Base-by-base conservation (phyloP, 1,140 invertebrate species). In the Lethrus apterus region DNA sequence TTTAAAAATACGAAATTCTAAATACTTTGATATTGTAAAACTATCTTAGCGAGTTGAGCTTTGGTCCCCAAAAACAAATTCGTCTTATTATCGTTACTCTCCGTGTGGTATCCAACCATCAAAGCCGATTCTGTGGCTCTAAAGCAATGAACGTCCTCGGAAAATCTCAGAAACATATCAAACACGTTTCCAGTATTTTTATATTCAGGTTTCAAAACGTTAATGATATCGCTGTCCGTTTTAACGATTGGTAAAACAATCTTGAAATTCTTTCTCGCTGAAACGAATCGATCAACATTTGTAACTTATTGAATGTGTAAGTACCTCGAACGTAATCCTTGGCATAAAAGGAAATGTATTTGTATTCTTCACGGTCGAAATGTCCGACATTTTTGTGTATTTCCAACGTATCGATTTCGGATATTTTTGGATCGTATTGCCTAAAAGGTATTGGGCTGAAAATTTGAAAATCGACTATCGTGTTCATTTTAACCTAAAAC, bases 401-500 rank as follows among this genome's bases (percentile, higher is more conserved):
- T 48, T 89, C 85, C 9, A 88, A 70, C 24, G 75, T 74, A 18
- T 68, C 54, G 67, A 63, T 68, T 55, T 76, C 72, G 55, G 76
- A 64, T 61, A 84, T 70, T 24, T 72, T 67, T 19, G 83, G 82
- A 67, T 84, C 75, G 68, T 78, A 88, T 62, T 82, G 81, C 34
- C 77, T 73, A 62, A 89, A 92, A n/a, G 86, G 85, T 26, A 89
- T 80, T 15, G 89, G 82, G 54, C 80, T 80, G 64, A 82, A 93
- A 50, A 89, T 75, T 73, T 92, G 89, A 62, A 78, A 83, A 43
- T 80, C 79, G 35, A 67, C 68, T 43, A 92, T 87, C 2, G 86
- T 91, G 64, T 90, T 90, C 84, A 92, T 90, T 44, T 86, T 73
- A 5, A 88, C 80, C 78, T 86, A 64, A 23, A 63, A 11, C 10